Percentiles rank a stretch among this genome's conserved stretches.
Evolutionary conservation across 2,888 invertebrate genomes (phyloP).

Genomic region (Phalera bucephala): DNA sequence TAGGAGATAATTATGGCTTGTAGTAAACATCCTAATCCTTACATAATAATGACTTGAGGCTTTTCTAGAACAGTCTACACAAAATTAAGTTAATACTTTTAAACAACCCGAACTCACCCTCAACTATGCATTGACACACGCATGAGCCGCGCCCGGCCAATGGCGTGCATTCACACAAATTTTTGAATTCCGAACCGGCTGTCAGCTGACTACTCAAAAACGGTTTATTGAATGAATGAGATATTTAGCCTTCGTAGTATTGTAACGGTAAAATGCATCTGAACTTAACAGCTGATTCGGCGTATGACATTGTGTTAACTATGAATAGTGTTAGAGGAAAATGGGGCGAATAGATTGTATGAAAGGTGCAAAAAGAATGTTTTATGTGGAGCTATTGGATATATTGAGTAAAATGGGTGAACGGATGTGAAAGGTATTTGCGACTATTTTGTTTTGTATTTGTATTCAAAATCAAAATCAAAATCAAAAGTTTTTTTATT

Average conservation of each 20-base stretch:
- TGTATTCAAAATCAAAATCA: too few species aligned
- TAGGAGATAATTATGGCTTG: too few species aligned
- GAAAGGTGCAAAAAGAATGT: background rate
- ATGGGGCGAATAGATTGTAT: background rate
- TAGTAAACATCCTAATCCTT: too few species aligned
- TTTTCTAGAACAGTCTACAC: too few species aligned
- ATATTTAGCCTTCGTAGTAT: slow-evolving; percentile 18
- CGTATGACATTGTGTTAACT: slow-evolving; percentile 3
- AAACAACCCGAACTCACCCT: slow-evolving; percentile 17
- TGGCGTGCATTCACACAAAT: slow-evolving; percentile 22
- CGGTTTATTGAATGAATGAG: slow-evolving; percentile 26
- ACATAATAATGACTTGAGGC: too few species aligned
- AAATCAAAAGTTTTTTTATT: too few species aligned
- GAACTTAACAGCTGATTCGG: slow-evolving; percentile 34
- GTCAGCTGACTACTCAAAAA: slow-evolving; percentile 20
- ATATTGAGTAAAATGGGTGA: too few species aligned
- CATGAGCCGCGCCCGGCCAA: slow-evolving; percentile 23
- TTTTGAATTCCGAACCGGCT: slow-evolving; percentile 16
- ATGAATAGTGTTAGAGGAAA: background rate
- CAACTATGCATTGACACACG: slow-evolving; percentile 30
- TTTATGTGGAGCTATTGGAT: background rate
- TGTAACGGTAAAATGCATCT: slow-evolving; percentile 34
- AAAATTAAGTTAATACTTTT: too few species aligned
- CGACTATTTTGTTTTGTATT: too few species aligned
- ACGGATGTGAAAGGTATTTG: too few species aligned